Base-by-base conservation (phyloP, 2,797 vertebrate species). In the Mallotus villosus region DNA sequence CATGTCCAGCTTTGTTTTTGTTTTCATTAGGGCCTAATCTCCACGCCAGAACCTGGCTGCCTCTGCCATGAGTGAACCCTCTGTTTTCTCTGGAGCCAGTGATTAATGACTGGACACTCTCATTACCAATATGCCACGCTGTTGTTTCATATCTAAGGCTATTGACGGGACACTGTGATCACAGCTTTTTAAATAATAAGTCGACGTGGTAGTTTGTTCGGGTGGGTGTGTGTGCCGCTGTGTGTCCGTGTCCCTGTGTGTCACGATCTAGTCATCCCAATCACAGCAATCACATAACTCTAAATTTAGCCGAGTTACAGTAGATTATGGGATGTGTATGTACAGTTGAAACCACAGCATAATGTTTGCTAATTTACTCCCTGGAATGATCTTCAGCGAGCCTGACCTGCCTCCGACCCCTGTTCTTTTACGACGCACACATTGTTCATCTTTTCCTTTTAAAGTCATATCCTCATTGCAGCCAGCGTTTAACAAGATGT, bases 1-100 rank as follows among this genome's bases (percentile, higher is more conserved):
- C 92, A 91, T 93, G 93, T 94, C 92, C 88, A 89, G 91, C 89
- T 94, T 92, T 94, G 92, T 93, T 94, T 94, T 94, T 92, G 90
- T 90, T 94, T 94, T 93, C 92, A 93, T 93, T 93, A 92, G 90
- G 82, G 88, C 89, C 84, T 93, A 93, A 94, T 93, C 92, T 91
- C 84, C 85, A 84, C 92, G 86, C 83, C 90, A 86, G 87, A 90
- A 90, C 88, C 87, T 82, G 85, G 86, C 87, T 55, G 62, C 84
- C 83, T 88, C 85, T 91, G 87, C 86, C 87, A 87, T 86, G 86
- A 92, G 84, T 89, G 85, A 90, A 87, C 87, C 84, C 86, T 88
- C 87, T 92, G 92, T 94, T 93, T 93, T 91, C 91, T 89, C 91
- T 92, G 72, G 78, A 90, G 85, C 81, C 81, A 51, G 78, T 93